Base-by-base conservation (phyloP, 2,797 vertebrate species). In the Phataginus tetradactyla region DNA sequence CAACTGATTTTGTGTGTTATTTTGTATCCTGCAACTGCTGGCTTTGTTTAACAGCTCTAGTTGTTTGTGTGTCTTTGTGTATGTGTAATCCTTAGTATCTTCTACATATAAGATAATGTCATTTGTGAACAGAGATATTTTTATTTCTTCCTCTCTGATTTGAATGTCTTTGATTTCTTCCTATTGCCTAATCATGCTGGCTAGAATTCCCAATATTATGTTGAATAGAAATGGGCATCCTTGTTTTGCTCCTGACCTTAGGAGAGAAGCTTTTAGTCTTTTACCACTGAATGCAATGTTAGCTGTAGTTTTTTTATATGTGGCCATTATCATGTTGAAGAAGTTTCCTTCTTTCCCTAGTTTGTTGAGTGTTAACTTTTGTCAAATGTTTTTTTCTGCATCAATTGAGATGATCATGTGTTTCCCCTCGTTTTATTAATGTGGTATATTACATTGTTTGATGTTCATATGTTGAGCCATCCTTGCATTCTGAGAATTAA, bases 401-500 rank as follows among this genome's bases (percentile, higher is more conserved):
- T 81, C 68, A 86, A 32, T 77, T 78, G 74, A 93, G 49, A 85
- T 34, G 55, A 74, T 63, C 29, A 29, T 49, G 17, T 59, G 37
- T 13, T n/a, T 3, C 6, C 15, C 5, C 86, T 78, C 12, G 29
- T 81, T 68, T 29, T 72, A 29, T 89, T 93, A 93, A 69, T 87
- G 32, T 77, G 25, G 17, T 88, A 17, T 92, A 69, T 72, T 77
- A 64, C 15, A 90, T 0, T 78, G 29, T 71, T 71, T 83, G 29
- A 23, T 69, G 80, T 66, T 71, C 32, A 37, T 59, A 59, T 64
- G 34, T 39, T 61, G 25, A 90, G 59, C n/a, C 55, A 92, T 85
- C n/a, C 5, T 89, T 95, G 64, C 64, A 34, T 74, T 85, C 59
- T 37, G 85, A 25, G 66, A 91, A 45, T 69, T 80, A 94, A 49